Evolutionary conservation across 2,888 invertebrate genomes (phyloP).

Genomic region (Phyllotreta cruciferae): DNA sequence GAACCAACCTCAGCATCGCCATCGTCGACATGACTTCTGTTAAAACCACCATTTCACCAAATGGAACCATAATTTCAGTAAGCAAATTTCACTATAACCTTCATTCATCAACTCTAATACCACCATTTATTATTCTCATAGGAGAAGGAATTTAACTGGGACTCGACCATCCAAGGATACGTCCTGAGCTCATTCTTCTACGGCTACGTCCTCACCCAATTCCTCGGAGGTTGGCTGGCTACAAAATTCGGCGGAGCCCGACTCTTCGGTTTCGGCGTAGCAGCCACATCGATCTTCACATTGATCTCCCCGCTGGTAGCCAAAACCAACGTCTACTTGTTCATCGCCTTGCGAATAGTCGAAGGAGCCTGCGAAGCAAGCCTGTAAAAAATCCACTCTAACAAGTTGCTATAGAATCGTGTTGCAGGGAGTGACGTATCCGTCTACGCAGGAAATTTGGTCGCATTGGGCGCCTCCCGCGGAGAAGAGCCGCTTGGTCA

Average conservation of each 20-base stretch:
- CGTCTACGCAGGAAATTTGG: constrained; percentile 84
- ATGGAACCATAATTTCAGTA: constrained; percentile 60
- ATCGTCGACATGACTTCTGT: constrained; percentile 89
- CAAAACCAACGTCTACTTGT: constrained; percentile 69
- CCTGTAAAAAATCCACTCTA: background rate
- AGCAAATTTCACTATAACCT: background rate
- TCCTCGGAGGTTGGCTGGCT: constrained; percentile 84
- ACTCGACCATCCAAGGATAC: constrained; percentile 75
- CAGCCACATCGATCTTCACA: constrained; percentile 21
- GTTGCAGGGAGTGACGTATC: constrained; percentile 75
- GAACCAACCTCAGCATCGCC: constrained; percentile 88
- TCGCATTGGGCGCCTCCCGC: constrained; percentile 82
- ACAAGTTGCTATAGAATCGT: background rate
- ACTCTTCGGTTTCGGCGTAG: constrained; percentile 19
- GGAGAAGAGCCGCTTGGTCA: constrained; percentile 79
- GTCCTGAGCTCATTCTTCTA: constrained; percentile 89
- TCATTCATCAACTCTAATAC: no score
- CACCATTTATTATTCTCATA: constrained; percentile 1
- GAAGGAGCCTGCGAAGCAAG: constrained; percentile 53
- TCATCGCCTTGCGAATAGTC: constrained; percentile 70
- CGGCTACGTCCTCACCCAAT: constrained; percentile 84
- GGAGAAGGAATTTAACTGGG: constrained; percentile 74
- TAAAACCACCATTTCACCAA: constrained; percentile 64
- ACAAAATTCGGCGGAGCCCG: constrained; percentile 70
- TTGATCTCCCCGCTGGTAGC: constrained; percentile 23